These are phyloP conservation scores for Aricia agestis DNA, from an alignment of 1,140 invertebrate genomes.

Conservation along the genomic window DNA sequence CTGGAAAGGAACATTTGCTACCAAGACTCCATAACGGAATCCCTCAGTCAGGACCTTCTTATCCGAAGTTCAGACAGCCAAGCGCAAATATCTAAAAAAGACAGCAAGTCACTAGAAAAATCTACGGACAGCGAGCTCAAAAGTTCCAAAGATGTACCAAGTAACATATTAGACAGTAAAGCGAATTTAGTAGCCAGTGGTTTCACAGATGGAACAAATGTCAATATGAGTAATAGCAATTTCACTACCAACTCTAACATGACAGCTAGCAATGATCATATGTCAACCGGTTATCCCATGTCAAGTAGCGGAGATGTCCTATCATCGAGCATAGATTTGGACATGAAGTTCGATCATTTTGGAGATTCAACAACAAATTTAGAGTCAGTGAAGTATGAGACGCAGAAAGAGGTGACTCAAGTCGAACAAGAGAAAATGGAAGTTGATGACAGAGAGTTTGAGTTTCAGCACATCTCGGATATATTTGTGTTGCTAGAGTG, in stretches of 20 bases:
- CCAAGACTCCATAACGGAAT: constrained; percentile 72
- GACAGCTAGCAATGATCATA: constrained; percentile 64
- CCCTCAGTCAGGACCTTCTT: constrained; percentile 61
- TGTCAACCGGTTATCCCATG: constrained; percentile 66
- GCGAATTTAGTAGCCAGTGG: constrained; percentile 52
- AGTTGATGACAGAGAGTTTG: constrained; percentile 40
- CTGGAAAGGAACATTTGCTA: constrained; percentile 72
- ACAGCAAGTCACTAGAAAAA: constrained; percentile 59
- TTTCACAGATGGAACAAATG: constrained; percentile 62
- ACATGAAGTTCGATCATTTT: constrained; percentile 76
- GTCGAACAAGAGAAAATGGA: constrained; percentile 22
- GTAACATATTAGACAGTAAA: constrained; percentile 65
- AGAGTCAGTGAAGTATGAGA: constrained; percentile 41
- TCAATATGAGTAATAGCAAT: constrained; percentile 68
- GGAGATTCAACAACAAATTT: constrained; percentile 65
- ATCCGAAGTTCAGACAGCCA: constrained; percentile 61
- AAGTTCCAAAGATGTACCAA: constrained; percentile 62
- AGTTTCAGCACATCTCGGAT: constrained; percentile 81
- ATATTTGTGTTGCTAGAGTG: constrained; percentile 80
- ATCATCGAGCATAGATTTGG: constrained; percentile 70
- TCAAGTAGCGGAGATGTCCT: constrained; percentile 64
- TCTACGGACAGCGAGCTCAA: constrained; percentile 62
- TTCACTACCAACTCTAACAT: constrained; percentile 70
- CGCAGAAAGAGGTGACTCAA: constrained; percentile 34
- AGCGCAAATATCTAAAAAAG: constrained; percentile 47